These are phyloP conservation scores for Pogonognathellus flavescens DNA, from an alignment of 1,140 invertebrate genomes.

Conservation along the genomic window DNA sequence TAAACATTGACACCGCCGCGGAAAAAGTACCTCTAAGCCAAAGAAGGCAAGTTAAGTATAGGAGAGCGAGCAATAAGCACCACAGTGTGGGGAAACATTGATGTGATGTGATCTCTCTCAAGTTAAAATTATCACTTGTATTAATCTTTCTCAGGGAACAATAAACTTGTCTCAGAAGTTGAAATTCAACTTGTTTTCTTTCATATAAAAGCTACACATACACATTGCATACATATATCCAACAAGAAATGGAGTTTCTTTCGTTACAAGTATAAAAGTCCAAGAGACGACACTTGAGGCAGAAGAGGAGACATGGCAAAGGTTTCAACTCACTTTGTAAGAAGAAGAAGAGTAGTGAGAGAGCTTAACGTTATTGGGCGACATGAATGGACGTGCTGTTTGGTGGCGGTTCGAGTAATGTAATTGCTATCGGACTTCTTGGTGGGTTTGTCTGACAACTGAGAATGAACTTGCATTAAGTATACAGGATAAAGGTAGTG, in stretches of 20 bases:
- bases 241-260: conserved; percentile 12
- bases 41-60: neutral
- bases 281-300: neutral
- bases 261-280: neutral
- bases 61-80: neutral
- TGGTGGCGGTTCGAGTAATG: conserved; percentile 8
- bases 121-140: conserved; percentile 45
- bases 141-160: conserved; percentile 44
- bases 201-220: too few relatives aligned
- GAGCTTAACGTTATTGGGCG: neutral
- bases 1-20: conserved; percentile 16
- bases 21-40: neutral
- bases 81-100: neutral
- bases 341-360: neutral
- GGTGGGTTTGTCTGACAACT: neutral
- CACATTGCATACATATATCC: too few relatives aligned
- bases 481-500: neutral
- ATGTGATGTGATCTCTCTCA: conserved; percentile 44
- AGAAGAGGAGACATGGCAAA: neutral
- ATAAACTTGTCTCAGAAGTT: conserved; percentile 46
- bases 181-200: conserved; percentile 49
- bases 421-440: conserved; percentile 8
- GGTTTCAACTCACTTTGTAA: neutral
- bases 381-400: neutral
- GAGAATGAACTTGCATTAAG: neutral